Evolutionary conservation across 2,888 invertebrate genomes (phyloP).

Genomic region (Conistra vaccinii): DNA sequence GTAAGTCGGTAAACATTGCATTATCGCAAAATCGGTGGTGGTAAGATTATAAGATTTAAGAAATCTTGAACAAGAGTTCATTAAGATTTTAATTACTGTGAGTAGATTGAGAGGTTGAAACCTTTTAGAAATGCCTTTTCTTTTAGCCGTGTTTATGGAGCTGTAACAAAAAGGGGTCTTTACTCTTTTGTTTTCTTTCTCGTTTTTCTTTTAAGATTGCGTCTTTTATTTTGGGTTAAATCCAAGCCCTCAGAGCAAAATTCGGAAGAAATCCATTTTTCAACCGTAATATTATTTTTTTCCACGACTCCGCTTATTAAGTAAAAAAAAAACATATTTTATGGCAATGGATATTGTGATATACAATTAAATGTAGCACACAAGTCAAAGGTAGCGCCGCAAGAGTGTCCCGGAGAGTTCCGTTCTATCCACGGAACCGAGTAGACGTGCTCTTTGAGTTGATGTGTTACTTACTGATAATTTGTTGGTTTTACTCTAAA

Average conservation of each 20-base stretch:
- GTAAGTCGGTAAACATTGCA: constrained; percentile 10
- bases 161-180: background rate
- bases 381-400: no score
- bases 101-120: constrained; percentile 16
- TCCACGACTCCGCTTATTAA: no score
- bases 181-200: background rate
- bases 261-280: background rate
- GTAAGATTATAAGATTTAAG: constrained; percentile 18
- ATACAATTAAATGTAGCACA: no score
- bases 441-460: no score
- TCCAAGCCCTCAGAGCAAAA: background rate
- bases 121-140: constrained; percentile 7
- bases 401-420: no score
- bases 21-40: background rate
- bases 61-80: constrained; percentile 19
- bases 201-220: background rate
- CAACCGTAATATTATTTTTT: no score
- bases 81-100: constrained; percentile 30
- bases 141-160: background rate
- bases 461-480: no score
- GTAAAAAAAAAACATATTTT: no score
- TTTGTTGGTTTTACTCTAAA: no score
- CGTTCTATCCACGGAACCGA: no score
- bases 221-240: background rate
- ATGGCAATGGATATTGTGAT: no score